Evolutionary conservation across 1,140 invertebrate species (phyloP), one percentile per base, ranked within the genome.

Genomic region (Zaprionus vittiger): DNA sequence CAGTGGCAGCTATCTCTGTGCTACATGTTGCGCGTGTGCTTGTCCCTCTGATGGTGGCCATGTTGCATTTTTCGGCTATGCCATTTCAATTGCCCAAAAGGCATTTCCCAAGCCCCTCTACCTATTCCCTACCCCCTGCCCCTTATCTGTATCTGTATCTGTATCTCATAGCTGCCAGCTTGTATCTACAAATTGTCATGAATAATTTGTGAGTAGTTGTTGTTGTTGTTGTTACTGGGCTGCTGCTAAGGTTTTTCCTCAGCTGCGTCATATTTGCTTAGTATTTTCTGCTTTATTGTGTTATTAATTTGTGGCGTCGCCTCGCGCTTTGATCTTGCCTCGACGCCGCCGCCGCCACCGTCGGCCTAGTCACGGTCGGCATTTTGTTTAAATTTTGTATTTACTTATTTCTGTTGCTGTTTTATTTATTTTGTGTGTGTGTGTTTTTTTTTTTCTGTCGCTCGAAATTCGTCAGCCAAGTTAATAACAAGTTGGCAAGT

Each of bases 221-320:
- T 54, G 22, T 56, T 56, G 31, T n/a, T n/a, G n/a, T n/a, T 28
- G 28, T 61, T 73, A 7, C 5, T 80, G 56, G 64, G 65, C 69
- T 66, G 17, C 41, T 72, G 54, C 66, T 70, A 47, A 47, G 41
- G 65, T 59, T 66, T 83, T 77, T 70, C 64, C 52, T 34, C 20
- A 64, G 63, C 73, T 77, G 70, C 56, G 31, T 67, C 55, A 49
- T 55, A 64, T 67, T 67, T 68, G 57, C 34, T 68, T 77, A 54
- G 59, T 63, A 66, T 57, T n/a, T 41, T 64, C 75, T 79, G 38
- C 49, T 72, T 83, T 69, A 73, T 87, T 84, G 85, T 89, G 65
- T 89, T 81, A 84, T 89, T 89, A 89, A 89, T 89, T 85, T 78
- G 64, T 65, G 63, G 83, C 77, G 81, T 64, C 63, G 82, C 72